Evolutionary conservation across 2,797 vertebrate genomes (phyloP).

Genomic region (Meda fulgida): DNA sequence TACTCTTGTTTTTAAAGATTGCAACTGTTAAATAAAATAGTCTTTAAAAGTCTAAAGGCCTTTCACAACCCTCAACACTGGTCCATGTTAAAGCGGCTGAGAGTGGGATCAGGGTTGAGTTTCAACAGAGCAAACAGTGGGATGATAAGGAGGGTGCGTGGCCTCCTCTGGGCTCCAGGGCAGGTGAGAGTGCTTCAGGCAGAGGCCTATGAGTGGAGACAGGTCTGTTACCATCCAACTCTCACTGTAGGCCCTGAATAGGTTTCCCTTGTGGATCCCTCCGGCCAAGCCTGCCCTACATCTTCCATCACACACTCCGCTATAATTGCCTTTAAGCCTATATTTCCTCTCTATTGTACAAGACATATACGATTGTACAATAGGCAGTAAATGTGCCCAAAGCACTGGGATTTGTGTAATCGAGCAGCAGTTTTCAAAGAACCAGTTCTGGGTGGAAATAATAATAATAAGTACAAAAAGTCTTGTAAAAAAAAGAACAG

Average conservation of each 20-base stretch:
- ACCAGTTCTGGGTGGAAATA: not conserved
- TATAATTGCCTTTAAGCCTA: conserved; percentile 81
- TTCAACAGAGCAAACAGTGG: conserved; percentile 35
- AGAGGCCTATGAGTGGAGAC: conserved; percentile 68
- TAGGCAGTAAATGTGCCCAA: conserved; percentile 81
- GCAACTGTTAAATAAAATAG: not conserved
- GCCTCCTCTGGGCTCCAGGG: conserved; percentile 59
- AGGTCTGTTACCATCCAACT: conserved; percentile 73
- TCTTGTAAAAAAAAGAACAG: not conserved
- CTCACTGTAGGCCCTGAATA: conserved; percentile 74
- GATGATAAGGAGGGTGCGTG: conserved; percentile 31
- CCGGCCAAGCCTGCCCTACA: conserved; percentile 77
- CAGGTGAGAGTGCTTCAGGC: conserved; percentile 78
- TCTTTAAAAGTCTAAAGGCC: conserved; percentile 4
- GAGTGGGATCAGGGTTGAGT: conserved; percentile 38
- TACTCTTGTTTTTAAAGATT: not conserved
- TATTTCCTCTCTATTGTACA: conserved; percentile 58
- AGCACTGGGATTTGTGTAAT: conserved; percentile 80
- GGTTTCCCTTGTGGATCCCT: conserved; percentile 78
- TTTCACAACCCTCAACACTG: conserved; percentile 2
- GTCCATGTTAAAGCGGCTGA: conserved; percentile 16
- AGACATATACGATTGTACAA: conserved; percentile 79
- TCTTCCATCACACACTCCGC: conserved; percentile 76
- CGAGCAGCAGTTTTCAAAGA: conserved; percentile 70
- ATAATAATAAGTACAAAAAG: not conserved